Base-by-base conservation (phyloP, 2,113 vertebrate species). In the Chaetura pelagica region DNA sequence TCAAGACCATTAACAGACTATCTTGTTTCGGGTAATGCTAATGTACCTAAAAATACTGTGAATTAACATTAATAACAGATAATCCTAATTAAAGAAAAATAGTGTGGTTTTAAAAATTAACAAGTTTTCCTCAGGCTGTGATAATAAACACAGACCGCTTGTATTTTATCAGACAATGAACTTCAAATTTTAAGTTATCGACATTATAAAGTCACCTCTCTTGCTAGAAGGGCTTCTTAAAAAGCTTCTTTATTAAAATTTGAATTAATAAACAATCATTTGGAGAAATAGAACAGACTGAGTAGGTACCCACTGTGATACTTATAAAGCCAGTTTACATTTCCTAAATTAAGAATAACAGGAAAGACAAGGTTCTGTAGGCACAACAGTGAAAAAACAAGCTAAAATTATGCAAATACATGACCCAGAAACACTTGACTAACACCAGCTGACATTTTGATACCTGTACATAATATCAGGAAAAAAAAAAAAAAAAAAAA, bases 271-370 rank as follows among this genome's bases (percentile, higher is more conserved):
- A 94, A 80, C 26, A 44, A 62, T n/a, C 12, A 84, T 34, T 81
- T 81, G 52, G 76, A 74, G 84, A 86, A 94, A 84, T 15, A 15
- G 18, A 83, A 71, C 55, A 58, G 76, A 86, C 30, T 90, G 57
- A 90, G 81, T 48, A 81, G 72, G 48, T 35, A 83, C 76, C 72
- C 72, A 68, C 73, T 77, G 78, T 2, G 18, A 81, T 52, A 74
- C 80, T 77, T 44, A 63, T 0, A 91, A 87, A 78, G 62, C 27
- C 49, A 91, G 75, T 79, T 95, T 84, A 91, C 61, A 35, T 49
- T 35, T 89, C 49, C 69, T 64, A 72, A 94, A 89, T 91, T 71
- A 92, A 75, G 72, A 86, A 62, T 35, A 75, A 69, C 83, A 94
- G 51, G 90, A 72, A 59, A 94, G 75, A 95, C 62, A 30, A 82